Evolutionary conservation across 2,113 vertebrate species (phyloP), one percentile per base, ranked within the genome.

Genomic region (Dipodomys spectabilis): DNA sequence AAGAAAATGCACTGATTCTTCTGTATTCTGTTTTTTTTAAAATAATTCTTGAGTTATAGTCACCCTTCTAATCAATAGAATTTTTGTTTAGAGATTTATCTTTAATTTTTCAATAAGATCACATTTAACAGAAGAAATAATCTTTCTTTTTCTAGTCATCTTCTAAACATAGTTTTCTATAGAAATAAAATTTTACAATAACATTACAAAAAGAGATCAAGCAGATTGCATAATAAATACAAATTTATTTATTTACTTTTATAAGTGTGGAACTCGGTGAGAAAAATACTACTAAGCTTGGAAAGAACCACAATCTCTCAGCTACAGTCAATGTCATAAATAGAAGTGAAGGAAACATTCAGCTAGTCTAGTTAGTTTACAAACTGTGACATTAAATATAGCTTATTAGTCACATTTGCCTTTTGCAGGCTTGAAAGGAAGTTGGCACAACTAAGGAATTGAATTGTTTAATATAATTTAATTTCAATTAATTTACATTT

Each of bases 1-100:
- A 84, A 15, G 12, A 49, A 93, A 88, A 72, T 68, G 11, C 80
- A 93, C 60, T 19, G 60, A 79, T 79, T 72, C 7, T 72, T 93
- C 8, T 39, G 11, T 87, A 68, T 45, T 83, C 49, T 49, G 49
- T 49, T 49, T 49, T 49, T 49, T 93, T 73, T 60, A 35, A 20
- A 49, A 19, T 68, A 69, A 45, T 45, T 72, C 6, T 39, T 45
- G n/a, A 78, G 78, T 82, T 45, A 72, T 1, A 35, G 23, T 62
- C n/a, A 60, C 57, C n/a, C 74, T 82, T 2, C 18, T 3, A 11
- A 57, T 49, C 67, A 71, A 57, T n/a, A 32, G 69, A 11, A n/a
- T 18, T 32, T 71, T 71, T 84, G 20, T 84, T 64, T 71, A 62
- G 60, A 22, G 60, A 62, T 62, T 62, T 62, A 19, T 19, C 60